Conservation (phyloP, 2,797 vertebrate species). For the Semaprochilodus insignis region DNA sequence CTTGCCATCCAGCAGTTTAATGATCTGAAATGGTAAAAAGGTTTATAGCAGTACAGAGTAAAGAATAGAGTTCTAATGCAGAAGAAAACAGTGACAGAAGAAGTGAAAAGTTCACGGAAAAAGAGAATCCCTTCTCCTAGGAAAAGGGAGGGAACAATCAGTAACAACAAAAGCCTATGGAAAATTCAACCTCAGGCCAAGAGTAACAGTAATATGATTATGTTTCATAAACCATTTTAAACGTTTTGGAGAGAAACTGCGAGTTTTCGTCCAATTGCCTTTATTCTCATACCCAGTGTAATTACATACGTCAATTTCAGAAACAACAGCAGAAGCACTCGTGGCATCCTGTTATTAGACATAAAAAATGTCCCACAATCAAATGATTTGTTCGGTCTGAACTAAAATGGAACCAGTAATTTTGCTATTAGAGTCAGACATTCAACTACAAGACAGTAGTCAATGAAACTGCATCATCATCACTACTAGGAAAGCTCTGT, state of each 20-base stretch:
- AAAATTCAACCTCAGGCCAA: slow-evolving; percentile 34
- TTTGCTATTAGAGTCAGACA: slow-evolving; percentile 30
- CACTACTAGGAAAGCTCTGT: background rate
- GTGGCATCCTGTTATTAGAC: slow-evolving; percentile 38
- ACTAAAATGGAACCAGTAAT: slow-evolving; percentile 10
- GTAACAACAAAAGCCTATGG: slow-evolving; percentile 34
- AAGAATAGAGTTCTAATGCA: background rate
- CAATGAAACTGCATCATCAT: slow-evolving; percentile 10
- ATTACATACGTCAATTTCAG: slow-evolving; percentile 41
- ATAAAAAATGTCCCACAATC: slow-evolving; percentile 30
- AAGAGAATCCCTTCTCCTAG: slow-evolving; percentile 11
- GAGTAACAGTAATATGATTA: slow-evolving; percentile 44
- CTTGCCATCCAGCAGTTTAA: slow-evolving; percentile 94
- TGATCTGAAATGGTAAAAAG: slow-evolving; percentile 79
- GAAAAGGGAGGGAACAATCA: slow-evolving; percentile 1
- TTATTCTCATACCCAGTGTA: slow-evolving; percentile 43
- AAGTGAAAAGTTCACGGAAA: background rate
- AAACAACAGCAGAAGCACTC: slow-evolving; percentile 27
- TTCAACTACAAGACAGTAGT: slow-evolving; percentile 26
- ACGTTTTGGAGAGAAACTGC: slow-evolving; percentile 27
- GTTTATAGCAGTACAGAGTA: slow-evolving; percentile 32
- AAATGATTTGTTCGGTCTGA: slow-evolving; percentile 16
- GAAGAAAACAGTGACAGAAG: background rate
- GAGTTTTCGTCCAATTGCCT: slow-evolving; percentile 34
- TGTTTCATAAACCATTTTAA: slow-evolving; percentile 52